Conservation (phyloP, 2,888 invertebrate species). For the Eupithecia subumbrata region DNA sequence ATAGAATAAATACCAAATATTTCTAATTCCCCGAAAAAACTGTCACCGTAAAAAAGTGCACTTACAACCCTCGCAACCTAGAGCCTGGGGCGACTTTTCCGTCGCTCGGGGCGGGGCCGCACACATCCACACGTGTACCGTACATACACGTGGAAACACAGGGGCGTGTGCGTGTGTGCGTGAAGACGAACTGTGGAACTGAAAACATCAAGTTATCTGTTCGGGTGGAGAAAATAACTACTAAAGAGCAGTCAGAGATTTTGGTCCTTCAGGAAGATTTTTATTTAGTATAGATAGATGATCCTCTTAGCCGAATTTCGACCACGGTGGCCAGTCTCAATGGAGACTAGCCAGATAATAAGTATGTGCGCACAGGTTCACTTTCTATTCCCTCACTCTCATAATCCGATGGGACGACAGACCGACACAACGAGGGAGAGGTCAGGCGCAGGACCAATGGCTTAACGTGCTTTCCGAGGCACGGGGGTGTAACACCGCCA, state of each 20-base stretch:
- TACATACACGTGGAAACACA: conserved; percentile 39
- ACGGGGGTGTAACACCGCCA: no score
- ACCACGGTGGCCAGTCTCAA: no score
- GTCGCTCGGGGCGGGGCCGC: conserved; percentile 73
- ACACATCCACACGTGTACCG: conserved; percentile 37
- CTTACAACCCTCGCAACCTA: conserved; percentile 48
- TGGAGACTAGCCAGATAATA: no score
- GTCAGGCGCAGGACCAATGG: no score
- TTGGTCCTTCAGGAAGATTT: neutral
- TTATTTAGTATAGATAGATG: no score
- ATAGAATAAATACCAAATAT: neutral
- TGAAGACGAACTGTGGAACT: conserved; percentile 4
- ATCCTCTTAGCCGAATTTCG: no score
- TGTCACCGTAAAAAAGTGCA: conserved; percentile 46
- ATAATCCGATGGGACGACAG: no score
- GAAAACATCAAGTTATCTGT: conserved; percentile 1
- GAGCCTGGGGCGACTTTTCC: conserved; percentile 61
- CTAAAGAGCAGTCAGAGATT: neutral
- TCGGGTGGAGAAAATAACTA: neutral
- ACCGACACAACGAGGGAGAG: no score
- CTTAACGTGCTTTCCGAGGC: no score
- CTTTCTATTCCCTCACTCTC: no score
- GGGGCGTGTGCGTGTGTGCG: conserved; percentile 30
- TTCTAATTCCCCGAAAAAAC: conserved; percentile 15
- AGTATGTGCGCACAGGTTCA: no score